phyloP scores from a whole-genome alignment of 2,797 vertebrate genomes.

The Potorous gilbertii region DNA sequence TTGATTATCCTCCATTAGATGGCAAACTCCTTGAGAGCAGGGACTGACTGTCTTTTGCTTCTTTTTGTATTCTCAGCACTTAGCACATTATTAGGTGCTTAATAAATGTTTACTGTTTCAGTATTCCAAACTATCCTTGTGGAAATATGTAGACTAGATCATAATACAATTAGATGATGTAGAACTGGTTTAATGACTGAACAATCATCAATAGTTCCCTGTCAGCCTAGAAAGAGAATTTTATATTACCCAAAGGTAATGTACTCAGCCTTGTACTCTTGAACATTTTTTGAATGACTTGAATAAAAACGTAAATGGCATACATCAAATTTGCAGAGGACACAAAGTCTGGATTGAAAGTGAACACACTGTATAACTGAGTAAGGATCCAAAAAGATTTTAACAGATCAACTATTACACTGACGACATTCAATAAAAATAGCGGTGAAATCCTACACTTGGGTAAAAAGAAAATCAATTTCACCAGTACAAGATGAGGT shows the following conservation, averaged over 20 bases:
- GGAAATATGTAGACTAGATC: background rate
- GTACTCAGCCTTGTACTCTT: background rate
- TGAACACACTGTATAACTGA: background rate
- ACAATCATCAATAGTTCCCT: background rate
- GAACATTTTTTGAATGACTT: background rate
- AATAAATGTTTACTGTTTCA: background rate
- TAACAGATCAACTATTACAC: background rate
- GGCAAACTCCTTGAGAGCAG: background rate
- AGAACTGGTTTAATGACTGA: background rate
- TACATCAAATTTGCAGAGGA: background rate
- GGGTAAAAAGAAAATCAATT: background rate
- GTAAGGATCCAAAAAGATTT: background rate
- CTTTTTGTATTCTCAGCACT: background rate
- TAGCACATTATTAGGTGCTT: background rate
- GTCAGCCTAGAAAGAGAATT: background rate
- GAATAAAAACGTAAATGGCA: background rate
- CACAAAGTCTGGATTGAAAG: background rate
- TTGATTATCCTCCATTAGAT: background rate
- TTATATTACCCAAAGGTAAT: background rate
- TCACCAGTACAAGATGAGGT: background rate
- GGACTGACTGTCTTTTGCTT: background rate
- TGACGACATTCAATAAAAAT: background rate
- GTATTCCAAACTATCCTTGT: background rate
- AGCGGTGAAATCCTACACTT: background rate
- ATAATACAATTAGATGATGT: background rate